Percentiles rank a stretch among this genome's conserved stretches.
These are phyloP conservation scores for Drosophila antonietae DNA, from an alignment of 2,888 invertebrate genomes.

Conservation along the genomic window DNA sequence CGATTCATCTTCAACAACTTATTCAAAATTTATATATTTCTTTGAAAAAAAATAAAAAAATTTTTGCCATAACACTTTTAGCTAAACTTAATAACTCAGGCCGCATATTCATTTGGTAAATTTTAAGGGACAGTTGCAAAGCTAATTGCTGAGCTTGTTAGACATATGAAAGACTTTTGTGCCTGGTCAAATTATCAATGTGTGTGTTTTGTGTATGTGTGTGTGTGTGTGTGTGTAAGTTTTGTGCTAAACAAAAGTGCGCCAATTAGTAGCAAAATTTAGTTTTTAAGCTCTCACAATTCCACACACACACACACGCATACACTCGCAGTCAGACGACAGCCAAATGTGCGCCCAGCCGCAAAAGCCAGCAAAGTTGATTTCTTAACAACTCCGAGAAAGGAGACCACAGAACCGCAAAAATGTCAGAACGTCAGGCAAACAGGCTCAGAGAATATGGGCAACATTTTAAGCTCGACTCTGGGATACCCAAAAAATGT, in stretches of 20 bases:
- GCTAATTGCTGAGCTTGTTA: conserved; percentile 78
- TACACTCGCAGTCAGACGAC: conserved; percentile 16
- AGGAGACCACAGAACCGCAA: conserved; percentile 61
- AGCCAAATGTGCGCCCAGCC: conserved; percentile 64
- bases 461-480: conserved; percentile 26
- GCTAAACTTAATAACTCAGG: conserved; percentile 14
- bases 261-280: conserved; percentile 77
- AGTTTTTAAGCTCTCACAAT: conserved; percentile 70
- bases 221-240: conserved; percentile 33
- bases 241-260: conserved; percentile 76
- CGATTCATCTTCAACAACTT: not conserved
- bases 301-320: conserved; percentile 23
- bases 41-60: not conserved
- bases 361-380: conserved; percentile 75
- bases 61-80: not conserved
- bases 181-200: conserved; percentile 9
- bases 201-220: conserved; percentile 17
- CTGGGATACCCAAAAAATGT: conserved; percentile 47
- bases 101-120: conserved; percentile 16
- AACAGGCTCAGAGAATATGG: conserved; percentile 32
- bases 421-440: conserved; percentile 54
- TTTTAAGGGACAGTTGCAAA: conserved; percentile 39
- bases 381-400: conserved; percentile 69
- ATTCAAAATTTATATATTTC: not conserved
- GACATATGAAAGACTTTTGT: conserved; percentile 58